phyloP scores from a whole-genome alignment of 2,888 invertebrate species.

The Timandra comae region DNA sequence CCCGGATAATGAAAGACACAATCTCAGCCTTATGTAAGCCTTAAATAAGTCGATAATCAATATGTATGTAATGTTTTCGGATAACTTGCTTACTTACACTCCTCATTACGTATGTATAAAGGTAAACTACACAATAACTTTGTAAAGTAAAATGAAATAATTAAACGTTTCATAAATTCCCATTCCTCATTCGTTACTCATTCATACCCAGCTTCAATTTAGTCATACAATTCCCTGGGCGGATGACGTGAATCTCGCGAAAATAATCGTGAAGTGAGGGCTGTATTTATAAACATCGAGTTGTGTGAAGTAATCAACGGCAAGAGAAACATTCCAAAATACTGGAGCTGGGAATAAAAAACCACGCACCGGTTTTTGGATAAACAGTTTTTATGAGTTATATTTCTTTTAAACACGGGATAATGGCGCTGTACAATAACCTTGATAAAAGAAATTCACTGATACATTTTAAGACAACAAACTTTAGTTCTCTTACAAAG shows the following conservation, averaged over 20 bases:
- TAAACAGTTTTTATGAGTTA: constrained; percentile 27
- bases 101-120: no score
- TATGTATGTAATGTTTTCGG: no score
- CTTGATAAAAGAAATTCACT: constrained; percentile 14
- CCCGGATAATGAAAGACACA: background rate
- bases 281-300: constrained; percentile 50
- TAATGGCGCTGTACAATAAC: constrained; percentile 9
- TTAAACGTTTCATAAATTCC: background rate
- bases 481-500: no score
- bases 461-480: no score
- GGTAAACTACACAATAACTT: no score
- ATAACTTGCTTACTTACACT: no score
- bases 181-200: constrained; percentile 40
- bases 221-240: constrained; percentile 54
- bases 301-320: constrained; percentile 40
- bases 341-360: constrained; percentile 21
- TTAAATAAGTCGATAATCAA: no score
- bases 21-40: no score
- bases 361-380: constrained; percentile 17
- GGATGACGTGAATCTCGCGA: constrained; percentile 61
- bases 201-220: constrained; percentile 35
- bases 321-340: constrained; percentile 30
- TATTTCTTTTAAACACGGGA: constrained; percentile 12
- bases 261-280: constrained; percentile 51
- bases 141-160: background rate